These are phyloP conservation scores for Tipula helvola DNA, from an alignment of 2,888 invertebrate species.

Conservation along the genomic window DNA sequence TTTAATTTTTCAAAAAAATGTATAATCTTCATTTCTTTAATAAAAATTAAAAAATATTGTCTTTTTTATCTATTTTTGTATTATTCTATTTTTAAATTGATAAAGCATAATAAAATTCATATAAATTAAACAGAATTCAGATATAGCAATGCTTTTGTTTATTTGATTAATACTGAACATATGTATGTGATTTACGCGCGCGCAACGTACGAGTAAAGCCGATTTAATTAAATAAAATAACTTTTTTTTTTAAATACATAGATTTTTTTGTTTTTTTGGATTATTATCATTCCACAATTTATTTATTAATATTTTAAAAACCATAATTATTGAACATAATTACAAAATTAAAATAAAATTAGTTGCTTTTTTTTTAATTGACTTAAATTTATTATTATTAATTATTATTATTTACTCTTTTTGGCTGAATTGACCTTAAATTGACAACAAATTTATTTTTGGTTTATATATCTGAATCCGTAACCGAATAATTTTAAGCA, in stretches of 20 bases:
- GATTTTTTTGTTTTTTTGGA: background rate
- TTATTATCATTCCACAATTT: background rate
- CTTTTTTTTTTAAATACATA: background rate
- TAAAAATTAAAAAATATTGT: background rate
- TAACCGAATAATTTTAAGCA: background rate
- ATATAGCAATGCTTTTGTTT: background rate
- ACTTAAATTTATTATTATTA: background rate
- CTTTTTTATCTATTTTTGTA: background rate
- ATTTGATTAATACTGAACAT: background rate
- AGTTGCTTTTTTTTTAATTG: background rate
- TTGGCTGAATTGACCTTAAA: conserved; percentile 4
- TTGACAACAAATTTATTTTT: background rate
- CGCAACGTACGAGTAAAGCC: background rate
- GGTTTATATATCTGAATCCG: background rate
- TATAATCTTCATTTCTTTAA: background rate
- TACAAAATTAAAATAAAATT: background rate
- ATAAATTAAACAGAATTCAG: background rate
- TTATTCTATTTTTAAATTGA: background rate
- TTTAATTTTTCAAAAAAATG: background rate
- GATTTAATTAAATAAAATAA: background rate
- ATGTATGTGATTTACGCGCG: background rate
- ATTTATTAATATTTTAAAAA: background rate
- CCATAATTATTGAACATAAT: background rate
- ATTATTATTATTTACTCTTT: background rate
- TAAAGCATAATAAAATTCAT: background rate